Conservation (phyloP, 2,888 invertebrate genomes). For the Globia sparganii region DNA sequence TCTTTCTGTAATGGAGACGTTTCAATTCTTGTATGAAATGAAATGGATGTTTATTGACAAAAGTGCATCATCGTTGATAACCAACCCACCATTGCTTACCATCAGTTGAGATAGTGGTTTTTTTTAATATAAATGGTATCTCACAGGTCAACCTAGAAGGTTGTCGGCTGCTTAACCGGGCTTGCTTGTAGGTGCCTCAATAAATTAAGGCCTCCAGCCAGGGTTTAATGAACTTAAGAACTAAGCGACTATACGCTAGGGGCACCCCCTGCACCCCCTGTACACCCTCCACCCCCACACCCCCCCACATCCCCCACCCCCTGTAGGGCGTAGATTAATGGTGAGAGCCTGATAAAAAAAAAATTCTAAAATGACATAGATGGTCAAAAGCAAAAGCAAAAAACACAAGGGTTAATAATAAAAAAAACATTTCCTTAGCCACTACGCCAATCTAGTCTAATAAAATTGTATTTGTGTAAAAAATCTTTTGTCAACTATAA, state of each 20-base stretch:
- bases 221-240: no score
- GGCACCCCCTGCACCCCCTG: no score
- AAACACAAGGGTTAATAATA: background rate
- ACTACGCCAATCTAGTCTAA: background rate
- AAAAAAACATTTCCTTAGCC: background rate
- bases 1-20: no score
- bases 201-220: no score
- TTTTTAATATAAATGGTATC: background rate
- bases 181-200: no score
- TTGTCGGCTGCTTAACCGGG: no score
- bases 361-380: background rate
- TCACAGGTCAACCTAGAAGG: background rate
- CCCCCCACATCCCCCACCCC: no score
- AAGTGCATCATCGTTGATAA: background rate
- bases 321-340: no score
- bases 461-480: no score
- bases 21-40: background rate
- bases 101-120: background rate
- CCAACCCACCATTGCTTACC: background rate
- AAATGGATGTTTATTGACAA: background rate
- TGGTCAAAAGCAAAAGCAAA: background rate
- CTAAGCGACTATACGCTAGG: no score
- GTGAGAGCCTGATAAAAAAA: background rate
- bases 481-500: conserved; percentile 15
- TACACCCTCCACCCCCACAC: no score